Base-by-base conservation (phyloP, 2,113 vertebrate genomes). In the Vulpes lagopus region DNA sequence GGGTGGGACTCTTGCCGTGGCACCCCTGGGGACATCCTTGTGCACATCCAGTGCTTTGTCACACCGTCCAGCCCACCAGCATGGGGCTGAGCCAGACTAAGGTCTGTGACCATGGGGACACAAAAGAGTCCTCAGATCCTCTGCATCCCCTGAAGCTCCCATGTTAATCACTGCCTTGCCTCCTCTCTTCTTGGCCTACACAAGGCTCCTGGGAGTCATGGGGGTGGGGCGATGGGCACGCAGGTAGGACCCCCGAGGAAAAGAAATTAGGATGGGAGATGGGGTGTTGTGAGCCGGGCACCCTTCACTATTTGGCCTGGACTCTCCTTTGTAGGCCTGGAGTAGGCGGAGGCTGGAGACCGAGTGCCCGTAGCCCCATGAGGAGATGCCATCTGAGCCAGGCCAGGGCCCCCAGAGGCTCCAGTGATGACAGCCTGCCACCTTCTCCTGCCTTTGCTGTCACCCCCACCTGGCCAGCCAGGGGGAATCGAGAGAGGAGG, bases 261-360 rank as follows among this genome's bases (percentile, higher is more conserved):
- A 25, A 38, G 35, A 82, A 60, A 14, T 2, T 10, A 0, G 53
- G 60, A 5, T 1, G 3, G 30, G 27, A 43, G 12, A 8, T 20
- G 35, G 22, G 20, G 53, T 35, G 38, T 0, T 1, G 20, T 1
- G 32, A 51, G 1, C 6, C 22, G 8, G 5, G 19, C 43, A 7
- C 10, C n/a, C 27, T 32, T 60, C 6, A 1, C 22, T 38, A 2
- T 27, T 9, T 19, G 38, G 43, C 22, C 1, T 9, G 76, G 88
- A 11, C 19, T 3, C 20, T 25, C 60, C 8, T 4, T 4, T 2
- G 8, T 22, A 3, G 1, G 2, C 10, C 11, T 0, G 3, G 35
- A 12, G 20, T 0, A 2, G 60, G n/a, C 59, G 15, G 43, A 38
- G 17, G 27, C 95, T 73, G 22, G 85, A 17, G 43, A 38, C 64